Conservation (phyloP, 1,140 invertebrate genomes). For the Limonius californicus region DNA sequence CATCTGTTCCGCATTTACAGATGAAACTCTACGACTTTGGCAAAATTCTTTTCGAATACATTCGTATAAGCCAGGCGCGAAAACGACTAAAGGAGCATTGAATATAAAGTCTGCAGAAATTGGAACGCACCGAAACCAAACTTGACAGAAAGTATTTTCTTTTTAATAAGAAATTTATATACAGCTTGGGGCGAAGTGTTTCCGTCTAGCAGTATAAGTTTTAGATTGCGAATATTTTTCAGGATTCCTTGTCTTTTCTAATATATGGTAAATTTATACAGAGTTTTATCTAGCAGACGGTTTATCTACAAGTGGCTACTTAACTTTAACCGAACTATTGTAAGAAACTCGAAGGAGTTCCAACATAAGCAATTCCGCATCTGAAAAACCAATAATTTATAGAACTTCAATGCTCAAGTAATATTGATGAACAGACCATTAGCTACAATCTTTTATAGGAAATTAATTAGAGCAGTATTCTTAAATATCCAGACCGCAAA, state of each 20-base stretch:
- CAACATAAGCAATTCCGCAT: not conserved
- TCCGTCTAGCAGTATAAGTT: slow-evolving; percentile 6
- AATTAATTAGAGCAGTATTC: too few relatives aligned
- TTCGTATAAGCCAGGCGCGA: not conserved
- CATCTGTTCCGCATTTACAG: not conserved
- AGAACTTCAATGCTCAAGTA: too few relatives aligned
- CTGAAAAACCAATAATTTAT: too few relatives aligned
- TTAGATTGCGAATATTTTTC: slow-evolving; percentile 7
- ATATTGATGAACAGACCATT: too few relatives aligned
- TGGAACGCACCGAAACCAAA: slow-evolving; percentile 12
- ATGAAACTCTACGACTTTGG: not conserved
- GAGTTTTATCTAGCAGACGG: not conserved
- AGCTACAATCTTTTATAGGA: too few relatives aligned
- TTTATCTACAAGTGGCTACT: not conserved
- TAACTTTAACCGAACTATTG: too few relatives aligned
- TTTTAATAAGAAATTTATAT: slow-evolving; percentile 15
- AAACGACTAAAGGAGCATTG: not conserved
- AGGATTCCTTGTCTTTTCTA: not conserved
- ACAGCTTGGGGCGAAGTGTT: slow-evolving; percentile 4
- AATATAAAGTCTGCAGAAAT: slow-evolving; percentile 6
- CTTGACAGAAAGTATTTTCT: slow-evolving; percentile 14
- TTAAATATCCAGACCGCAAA: too few relatives aligned
- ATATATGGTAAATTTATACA: not conserved
- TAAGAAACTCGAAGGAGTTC: not conserved
- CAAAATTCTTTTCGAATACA: not conserved